Conservation (phyloP, 2,113 vertebrate genomes). For the Accipiter virgatus region DNA sequence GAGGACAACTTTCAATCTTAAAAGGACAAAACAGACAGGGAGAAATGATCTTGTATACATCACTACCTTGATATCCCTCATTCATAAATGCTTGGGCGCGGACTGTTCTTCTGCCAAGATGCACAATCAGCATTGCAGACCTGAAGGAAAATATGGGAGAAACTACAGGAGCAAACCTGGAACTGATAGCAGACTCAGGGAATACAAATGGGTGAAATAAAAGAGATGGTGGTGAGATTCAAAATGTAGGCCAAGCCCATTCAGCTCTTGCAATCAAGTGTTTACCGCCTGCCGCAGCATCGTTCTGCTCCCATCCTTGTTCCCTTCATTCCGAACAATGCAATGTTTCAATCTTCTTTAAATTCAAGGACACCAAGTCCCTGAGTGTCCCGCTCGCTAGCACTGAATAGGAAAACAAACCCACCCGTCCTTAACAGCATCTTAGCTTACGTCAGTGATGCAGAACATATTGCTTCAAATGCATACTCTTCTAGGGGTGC, state of each 20-base stretch:
- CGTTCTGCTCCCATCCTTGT: not conserved
- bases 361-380: conserved; percentile 53
- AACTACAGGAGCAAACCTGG: not conserved
- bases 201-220: not conserved
- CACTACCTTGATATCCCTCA: not conserved
- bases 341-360: conserved; percentile 48
- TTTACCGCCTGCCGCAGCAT: not conserved
- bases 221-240: not conserved
- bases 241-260: conserved; percentile 13
- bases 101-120: not conserved
- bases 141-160: not conserved
- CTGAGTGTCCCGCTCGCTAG: not conserved
- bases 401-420: conserved; percentile 33
- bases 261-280: conserved; percentile 13
- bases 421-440: conserved; percentile 8
- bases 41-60: not conserved
- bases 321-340: conserved; percentile 33
- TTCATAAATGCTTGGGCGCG: not conserved
- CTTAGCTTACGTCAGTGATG: conserved; percentile 42
- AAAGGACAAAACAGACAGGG: conserved; percentile 9
- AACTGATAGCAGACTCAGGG: not conserved
- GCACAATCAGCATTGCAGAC: not conserved
- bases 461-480: conserved; percentile 47
- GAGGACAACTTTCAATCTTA: conserved; percentile 27
- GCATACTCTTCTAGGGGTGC: conserved; percentile 37